Base-by-base conservation (phyloP, 2,888 invertebrate genomes). In the Ashinkailepas kermadecensis region DNA sequence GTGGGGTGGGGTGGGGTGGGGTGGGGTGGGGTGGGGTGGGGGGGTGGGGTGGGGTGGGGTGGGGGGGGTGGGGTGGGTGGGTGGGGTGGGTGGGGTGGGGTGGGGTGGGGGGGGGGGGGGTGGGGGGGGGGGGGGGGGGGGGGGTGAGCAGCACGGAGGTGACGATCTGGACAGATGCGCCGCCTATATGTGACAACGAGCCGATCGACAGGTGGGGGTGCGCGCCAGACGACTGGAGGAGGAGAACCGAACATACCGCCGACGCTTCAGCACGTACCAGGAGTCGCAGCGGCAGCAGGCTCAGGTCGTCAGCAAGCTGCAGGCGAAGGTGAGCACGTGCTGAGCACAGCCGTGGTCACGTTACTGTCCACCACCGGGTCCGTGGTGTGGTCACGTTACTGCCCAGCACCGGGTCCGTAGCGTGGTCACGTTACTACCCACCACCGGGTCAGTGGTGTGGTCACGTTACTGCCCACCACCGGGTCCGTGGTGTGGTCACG, bases 261-360 rank as follows among this genome's bases (percentile, higher is more conserved):
- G 65, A n/a, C 25, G 54, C 0, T 21, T 65, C 21, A 25, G 57
- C 13, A n/a, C 54, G 8, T 67, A 54, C 25, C 81, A 54, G 58
- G n/a, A 81, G 25, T 15, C 25, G 4, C 78, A 62, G 23, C 74
- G 59, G 18, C 74, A 74, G 54, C 74, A 74, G 74, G 74, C 74
- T 13, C 74, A 74, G 74, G 25, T 65, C 21, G 54, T 81, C 65
- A 65, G 21, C 67, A 64, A 25, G 21, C 58, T 59, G 80, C 59
- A 58, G 25, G 57, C 18, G 21, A 78, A 56, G 65, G 65, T 65
- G 59, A 59, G 59, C 12, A 11, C 59, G 15, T 11, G 39, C 39
- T 4, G 39, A 39, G 39, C 39, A 39, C 39, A 1, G 39, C 39
- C 39, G 39, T 39, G 39, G 39, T 39, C 39, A 4, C 39, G 39